A percentile compares a stretch with the other conserved stretches of the same genome.
Evolutionary conservation across 2,888 invertebrate species (phyloP).

Genomic region (Latheticus oryzae): DNA sequence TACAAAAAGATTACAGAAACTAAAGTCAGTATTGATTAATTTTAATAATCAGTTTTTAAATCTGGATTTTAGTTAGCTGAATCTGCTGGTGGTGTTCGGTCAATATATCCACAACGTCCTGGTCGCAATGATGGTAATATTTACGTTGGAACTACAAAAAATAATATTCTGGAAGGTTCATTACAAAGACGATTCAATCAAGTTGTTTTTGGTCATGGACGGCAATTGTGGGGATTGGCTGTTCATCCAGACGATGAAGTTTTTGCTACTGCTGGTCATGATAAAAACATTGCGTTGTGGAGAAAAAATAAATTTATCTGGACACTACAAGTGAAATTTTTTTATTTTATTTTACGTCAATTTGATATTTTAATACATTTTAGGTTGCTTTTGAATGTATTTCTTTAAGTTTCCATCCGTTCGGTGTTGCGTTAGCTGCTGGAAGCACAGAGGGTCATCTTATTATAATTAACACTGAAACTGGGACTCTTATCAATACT

Average conservation of each 20-base stretch:
- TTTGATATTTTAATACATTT: constrained; percentile 1
- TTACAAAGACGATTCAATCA: constrained; percentile 88
- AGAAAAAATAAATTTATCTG: constrained; percentile 88
- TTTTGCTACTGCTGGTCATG: constrained; percentile 92
- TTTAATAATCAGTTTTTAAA: no score
- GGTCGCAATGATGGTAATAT: constrained; percentile 91
- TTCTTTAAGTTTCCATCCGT: constrained; percentile 87
- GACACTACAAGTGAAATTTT: constrained; percentile 78
- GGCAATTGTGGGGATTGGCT: constrained; percentile 88
- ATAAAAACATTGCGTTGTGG: constrained; percentile 92
- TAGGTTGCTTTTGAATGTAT: constrained; percentile 87
- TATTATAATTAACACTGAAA: constrained; percentile 86
- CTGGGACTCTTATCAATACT: constrained; percentile 86
- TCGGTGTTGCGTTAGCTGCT: constrained; percentile 86
- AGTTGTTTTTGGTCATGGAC: constrained; percentile 88
- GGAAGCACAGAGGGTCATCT: constrained; percentile 92
- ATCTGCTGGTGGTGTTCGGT: constrained; percentile 87
- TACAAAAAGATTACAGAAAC: constrained; percentile 91
- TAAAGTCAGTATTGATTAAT: no score
- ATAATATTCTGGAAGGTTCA: constrained; percentile 91
- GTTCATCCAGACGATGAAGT: constrained; percentile 92
- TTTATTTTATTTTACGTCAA: not conserved
- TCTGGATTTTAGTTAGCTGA: constrained; percentile 78
- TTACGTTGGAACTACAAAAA: constrained; percentile 90
- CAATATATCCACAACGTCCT: constrained; percentile 88